These are phyloP conservation scores for Drosophila persimilis DNA, from an alignment of 1,140 invertebrate species.

Conservation along the genomic window DNA sequence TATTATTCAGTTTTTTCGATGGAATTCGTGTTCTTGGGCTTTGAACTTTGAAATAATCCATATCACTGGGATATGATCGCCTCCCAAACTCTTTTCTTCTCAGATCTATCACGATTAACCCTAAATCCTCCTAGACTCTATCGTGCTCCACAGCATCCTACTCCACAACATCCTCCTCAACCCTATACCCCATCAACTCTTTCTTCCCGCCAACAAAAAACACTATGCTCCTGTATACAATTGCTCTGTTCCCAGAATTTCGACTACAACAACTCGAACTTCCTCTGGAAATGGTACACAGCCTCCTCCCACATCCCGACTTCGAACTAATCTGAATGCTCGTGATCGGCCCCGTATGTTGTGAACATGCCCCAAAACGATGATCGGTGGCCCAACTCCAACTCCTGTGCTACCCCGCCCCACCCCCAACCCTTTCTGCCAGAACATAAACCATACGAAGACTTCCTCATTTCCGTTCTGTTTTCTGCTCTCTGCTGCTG, in stretches of 20 bases:
- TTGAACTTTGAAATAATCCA: no score
- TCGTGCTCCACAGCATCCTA: conserved; percentile 12
- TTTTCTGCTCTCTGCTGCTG: neutral
- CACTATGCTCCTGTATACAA: conserved; percentile 2
- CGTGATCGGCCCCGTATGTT: conserved; percentile 61
- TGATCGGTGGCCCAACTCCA: conserved; percentile 5
- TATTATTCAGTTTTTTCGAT: no score
- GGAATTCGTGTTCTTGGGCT: no score
- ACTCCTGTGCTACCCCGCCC: conserved; percentile 1
- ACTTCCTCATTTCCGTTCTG: conserved; percentile 73
- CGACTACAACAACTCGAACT: conserved; percentile 45
- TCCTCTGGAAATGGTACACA: conserved; percentile 27
- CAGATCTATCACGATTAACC: no score
- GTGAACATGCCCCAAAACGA: conserved; percentile 42
- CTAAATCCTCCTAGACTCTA: neutral
- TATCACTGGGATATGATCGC: neutral
- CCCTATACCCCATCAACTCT: no score
- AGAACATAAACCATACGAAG: conserved; percentile 75
- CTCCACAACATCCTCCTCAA: neutral
- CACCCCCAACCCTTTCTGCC: conserved; percentile 71
- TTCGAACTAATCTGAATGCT: conserved; percentile 56
- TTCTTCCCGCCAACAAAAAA: no score
- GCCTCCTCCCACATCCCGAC: conserved; percentile 8
- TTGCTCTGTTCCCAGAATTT: conserved; percentile 52
- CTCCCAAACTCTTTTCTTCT: neutral